Conservation (phyloP, 1,140 invertebrate species). For the Pararge aegeria region DNA sequence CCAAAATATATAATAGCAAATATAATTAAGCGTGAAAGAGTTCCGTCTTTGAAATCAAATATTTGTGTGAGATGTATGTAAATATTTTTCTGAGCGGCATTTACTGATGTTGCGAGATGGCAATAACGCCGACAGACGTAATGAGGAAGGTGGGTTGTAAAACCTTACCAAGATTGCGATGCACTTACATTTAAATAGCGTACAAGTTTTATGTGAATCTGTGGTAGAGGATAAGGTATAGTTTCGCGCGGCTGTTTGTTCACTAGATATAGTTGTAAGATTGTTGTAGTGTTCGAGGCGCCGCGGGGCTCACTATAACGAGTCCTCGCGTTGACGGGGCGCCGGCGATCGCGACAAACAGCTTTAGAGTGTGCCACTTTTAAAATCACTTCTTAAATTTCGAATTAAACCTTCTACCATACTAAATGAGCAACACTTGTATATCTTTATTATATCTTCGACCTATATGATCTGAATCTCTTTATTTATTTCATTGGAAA, state of each 20-base stretch:
- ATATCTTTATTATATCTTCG: neutral
- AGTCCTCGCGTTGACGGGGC: conserved; percentile 55
- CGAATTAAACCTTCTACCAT: conserved; percentile 22
- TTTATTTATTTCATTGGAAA: no score
- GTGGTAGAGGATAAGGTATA: conserved; percentile 44
- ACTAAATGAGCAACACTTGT: neutral
- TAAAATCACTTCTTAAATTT: conserved; percentile 58
- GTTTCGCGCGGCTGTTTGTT: conserved; percentile 35
- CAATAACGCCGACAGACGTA: conserved; percentile 70
- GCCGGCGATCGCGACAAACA: conserved; percentile 50
- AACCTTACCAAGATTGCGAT: conserved; percentile 35
- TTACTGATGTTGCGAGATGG: conserved; percentile 64
- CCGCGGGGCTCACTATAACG: conserved; percentile 62
- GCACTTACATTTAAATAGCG: conserved; percentile 17
- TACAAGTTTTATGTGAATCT: conserved; percentile 20
- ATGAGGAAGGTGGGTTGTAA: conserved; percentile 67
- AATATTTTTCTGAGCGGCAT: conserved; percentile 65
- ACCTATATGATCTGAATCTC: no score
- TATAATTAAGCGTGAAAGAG: conserved; percentile 21
- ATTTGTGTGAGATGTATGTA: conserved; percentile 56
- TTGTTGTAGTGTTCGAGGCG: conserved; percentile 38
- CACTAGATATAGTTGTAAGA: conserved; percentile 40
- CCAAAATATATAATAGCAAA: conserved; percentile 17
- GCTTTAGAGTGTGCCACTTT: conserved; percentile 46
- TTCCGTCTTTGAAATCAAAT: conserved; percentile 41